Conservation (phyloP, 2,113 vertebrate species). For the Phrynosoma platyrhinos region DNA sequence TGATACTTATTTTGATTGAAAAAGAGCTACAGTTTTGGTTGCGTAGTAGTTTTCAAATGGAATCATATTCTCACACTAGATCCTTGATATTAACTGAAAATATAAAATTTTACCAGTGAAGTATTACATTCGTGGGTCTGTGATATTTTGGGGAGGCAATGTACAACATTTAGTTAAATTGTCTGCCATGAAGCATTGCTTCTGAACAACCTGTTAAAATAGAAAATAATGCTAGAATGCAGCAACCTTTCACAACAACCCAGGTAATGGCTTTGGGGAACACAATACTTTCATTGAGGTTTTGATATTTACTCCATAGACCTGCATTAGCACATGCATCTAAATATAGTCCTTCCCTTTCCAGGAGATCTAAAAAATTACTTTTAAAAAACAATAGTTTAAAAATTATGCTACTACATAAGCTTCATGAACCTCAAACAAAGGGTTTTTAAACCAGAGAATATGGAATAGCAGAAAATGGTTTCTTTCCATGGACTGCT, state of each 20-base stretch:
- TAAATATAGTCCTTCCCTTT: background rate
- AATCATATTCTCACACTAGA: background rate
- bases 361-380: background rate
- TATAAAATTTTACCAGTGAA: background rate
- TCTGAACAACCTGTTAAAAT: background rate
- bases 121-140: too few relatives aligned
- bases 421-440: background rate
- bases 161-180: background rate
- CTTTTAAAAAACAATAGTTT: background rate
- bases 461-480: constrained; percentile 8
- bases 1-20: background rate
- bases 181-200: background rate
- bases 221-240: background rate
- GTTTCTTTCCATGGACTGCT: constrained; percentile 25
- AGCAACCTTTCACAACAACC: background rate
- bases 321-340: background rate
- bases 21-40: background rate
- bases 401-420: constrained; percentile 18
- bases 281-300: background rate
- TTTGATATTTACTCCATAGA: background rate
- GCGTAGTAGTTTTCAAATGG: too few relatives aligned
- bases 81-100: background rate
- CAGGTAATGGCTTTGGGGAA: background rate
- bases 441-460: background rate
- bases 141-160: background rate